Evolutionary conservation across 2,797 vertebrate genomes (phyloP).

Genomic region (Natrix natrix): DNA sequence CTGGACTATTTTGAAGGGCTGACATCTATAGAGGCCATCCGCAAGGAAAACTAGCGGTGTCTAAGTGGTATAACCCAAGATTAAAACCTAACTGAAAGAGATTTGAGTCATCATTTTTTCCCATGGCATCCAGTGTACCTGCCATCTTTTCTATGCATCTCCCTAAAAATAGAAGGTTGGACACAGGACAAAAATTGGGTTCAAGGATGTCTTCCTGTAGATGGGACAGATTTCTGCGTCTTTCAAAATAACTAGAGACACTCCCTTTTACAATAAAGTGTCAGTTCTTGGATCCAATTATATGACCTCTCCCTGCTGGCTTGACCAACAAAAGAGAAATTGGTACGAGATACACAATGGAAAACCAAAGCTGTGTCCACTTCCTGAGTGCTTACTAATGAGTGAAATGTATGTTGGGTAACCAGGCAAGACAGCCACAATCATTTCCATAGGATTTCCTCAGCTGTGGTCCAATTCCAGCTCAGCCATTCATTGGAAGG

Average conservation of each 20-base stretch:
- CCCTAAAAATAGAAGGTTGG: background rate
- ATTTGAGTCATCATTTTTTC: background rate
- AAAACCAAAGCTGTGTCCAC: background rate
- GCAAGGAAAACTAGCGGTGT: background rate
- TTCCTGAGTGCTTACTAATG: background rate
- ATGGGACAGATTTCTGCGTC: background rate
- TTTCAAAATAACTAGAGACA: background rate
- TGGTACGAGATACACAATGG: background rate
- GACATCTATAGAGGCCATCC: background rate
- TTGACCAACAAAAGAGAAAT: background rate
- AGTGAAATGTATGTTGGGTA: background rate
- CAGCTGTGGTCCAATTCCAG: background rate
- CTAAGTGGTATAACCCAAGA: background rate
- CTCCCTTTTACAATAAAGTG: background rate
- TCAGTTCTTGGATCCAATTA: background rate
- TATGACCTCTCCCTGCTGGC: background rate
- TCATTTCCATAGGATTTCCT: background rate
- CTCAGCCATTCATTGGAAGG: background rate
- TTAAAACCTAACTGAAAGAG: background rate
- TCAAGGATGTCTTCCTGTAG: background rate
- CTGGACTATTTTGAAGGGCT: background rate
- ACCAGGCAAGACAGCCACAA: background rate
- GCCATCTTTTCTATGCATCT: background rate
- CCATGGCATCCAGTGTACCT: background rate
- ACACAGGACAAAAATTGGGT: background rate